phyloP scores from a whole-genome alignment of 2,113 vertebrate genomes.

The Leucoraja erinaceus region DNA sequence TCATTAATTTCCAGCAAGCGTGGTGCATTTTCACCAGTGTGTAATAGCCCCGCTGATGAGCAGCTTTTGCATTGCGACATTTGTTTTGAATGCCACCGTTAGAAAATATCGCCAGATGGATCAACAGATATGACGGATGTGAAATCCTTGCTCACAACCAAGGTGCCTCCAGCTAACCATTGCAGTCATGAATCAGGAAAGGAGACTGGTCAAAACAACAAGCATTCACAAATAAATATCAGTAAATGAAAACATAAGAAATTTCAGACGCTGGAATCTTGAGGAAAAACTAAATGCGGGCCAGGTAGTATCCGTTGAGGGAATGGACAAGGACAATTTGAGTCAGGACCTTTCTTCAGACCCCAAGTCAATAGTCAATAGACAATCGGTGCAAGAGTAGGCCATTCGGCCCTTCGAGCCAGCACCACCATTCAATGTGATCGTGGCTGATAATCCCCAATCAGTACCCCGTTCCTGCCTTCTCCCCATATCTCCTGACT shows the following conservation, averaged over 20 bases:
- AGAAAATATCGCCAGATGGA: neutral
- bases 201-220: neutral
- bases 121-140: neutral
- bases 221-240: neutral
- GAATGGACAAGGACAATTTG: no score
- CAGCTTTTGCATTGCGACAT: neutral
- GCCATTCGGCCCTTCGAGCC: no score
- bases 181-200: neutral
- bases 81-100: neutral
- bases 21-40: neutral
- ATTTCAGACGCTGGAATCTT: no score
- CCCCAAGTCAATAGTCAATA: no score
- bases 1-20: neutral
- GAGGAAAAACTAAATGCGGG: no score
- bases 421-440: no score
- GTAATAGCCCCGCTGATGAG: neutral
- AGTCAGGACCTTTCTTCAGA: no score
- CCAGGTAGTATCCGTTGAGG: no score
- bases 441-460: no score
- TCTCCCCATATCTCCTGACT: no score
- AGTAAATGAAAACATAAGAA: neutral
- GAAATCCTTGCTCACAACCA: neutral
- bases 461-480: no score
- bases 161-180: neutral
- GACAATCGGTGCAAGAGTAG: no score